A percentile compares a stretch with the other conserved stretches of the same genome.
Evolutionary conservation across 2,113 vertebrate genomes (phyloP).

Genomic region (Bubalus kerabau): DNA sequence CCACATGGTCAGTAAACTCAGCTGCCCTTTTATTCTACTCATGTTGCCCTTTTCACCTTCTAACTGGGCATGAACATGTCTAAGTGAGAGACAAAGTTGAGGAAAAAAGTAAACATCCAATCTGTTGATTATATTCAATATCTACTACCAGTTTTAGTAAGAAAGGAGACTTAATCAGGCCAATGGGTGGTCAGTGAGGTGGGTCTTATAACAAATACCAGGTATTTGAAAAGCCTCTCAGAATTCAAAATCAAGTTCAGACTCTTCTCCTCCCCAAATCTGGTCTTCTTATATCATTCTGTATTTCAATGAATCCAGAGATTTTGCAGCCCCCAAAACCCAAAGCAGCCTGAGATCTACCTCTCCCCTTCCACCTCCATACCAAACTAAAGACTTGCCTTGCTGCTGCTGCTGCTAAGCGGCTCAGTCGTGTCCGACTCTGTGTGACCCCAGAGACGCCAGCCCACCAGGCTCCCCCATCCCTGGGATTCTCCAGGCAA

Average conservation of each 20-base stretch:
- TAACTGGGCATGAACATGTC: neutral
- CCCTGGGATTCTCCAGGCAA: too few species aligned
- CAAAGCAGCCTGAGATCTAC: neutral
- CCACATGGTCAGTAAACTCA: fast-evolving
- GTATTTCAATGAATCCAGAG: neutral
- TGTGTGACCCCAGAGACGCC: too few species aligned
- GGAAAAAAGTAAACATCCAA: neutral
- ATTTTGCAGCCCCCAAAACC: neutral
- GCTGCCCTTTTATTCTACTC: neutral
- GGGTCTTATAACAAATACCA: neutral
- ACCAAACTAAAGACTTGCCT: neutral
- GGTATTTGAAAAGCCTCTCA: neutral
- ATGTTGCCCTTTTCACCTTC: neutral
- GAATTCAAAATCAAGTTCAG: neutral
- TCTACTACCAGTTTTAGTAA: neutral
- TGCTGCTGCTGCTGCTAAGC: too few species aligned
- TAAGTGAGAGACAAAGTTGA: neutral
- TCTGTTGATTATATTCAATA: neutral
- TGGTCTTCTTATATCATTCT: neutral
- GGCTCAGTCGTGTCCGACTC: too few species aligned
- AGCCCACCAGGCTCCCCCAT: too few species aligned
- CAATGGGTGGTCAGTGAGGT: fast-evolving
- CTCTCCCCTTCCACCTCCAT: neutral
- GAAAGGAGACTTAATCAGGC: neutral
- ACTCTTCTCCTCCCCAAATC: neutral